Base-by-base conservation (phyloP, 2,888 invertebrate genomes). In the Megalurothrips usitatus region DNA sequence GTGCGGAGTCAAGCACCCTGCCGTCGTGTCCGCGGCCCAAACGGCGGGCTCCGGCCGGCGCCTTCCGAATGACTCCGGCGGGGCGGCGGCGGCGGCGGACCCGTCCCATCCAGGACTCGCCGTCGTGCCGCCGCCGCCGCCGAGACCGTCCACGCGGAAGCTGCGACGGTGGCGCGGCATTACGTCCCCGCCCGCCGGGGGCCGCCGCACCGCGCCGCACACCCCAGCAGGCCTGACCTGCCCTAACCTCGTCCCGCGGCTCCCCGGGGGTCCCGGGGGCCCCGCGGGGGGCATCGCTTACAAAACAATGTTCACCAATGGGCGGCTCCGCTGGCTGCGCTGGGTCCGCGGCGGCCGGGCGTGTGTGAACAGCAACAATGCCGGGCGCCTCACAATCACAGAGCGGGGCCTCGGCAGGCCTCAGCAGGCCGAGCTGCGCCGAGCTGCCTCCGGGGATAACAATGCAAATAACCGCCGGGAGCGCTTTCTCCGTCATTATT, bases 341-440 rank as follows among this genome's bases (percentile, higher is more conserved):
- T 17, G 58, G 19, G 14, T 19, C 14, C 58, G 58, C 58, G 14
- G 58, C 14, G 58, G 3, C 34, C 58, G 58, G 23, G 68, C 68
- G 68, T 75, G 68, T 75, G 68, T 75, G 68, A 75, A 75, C 68
- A 75, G 68, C 68, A 75, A 75, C 68, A 75, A 75, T 75, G 68
- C 68, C 34, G 34, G 34, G 34, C 34, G 34, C 34, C 34, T 43
- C n/a, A 58, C 58, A 58, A 58, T 58, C 58, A 58, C 58, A n/a
- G 34, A 2, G 34, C 3, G 34, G 34, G 34, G n/a, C n/a, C n/a
- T n/a, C n/a, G n/a, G n/a, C n/a, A n/a, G n/a, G n/a, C n/a, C n/a
- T n/a, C n/a, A n/a, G n/a, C n/a, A 43, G 34, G 34, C 3, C 3
- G 34, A 58, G 58, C n/a, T n/a, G n/a, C n/a, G n/a, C n/a, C n/a